Conservation (phyloP, 2,888 invertebrate species). For the Tortricodes alternella region DNA sequence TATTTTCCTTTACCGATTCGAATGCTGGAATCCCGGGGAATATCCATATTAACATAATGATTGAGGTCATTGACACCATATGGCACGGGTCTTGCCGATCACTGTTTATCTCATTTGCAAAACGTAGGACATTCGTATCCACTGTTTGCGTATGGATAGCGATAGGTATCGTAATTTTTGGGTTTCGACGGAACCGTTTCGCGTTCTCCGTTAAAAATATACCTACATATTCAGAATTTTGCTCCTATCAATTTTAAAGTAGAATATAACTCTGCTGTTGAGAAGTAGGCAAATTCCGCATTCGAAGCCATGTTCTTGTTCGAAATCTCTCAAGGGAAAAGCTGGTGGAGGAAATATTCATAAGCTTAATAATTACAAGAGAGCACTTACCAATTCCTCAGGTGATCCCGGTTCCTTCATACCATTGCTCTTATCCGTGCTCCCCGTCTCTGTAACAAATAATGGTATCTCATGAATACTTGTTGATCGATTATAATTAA, state of each 20-base stretch:
- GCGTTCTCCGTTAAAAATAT: neutral
- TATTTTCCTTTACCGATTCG: too few relatives aligned
- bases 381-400: constrained; percentile 86
- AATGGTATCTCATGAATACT: constrained; percentile 33
- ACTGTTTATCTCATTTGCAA: constrained; percentile 37
- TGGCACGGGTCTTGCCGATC: too few relatives aligned
- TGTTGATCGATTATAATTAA: too few relatives aligned
- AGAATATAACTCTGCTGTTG: neutral
- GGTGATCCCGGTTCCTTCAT: constrained; percentile 94
- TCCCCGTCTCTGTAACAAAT: constrained; percentile 86
- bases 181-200: neutral
- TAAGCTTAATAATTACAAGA: neutral
- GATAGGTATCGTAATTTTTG: constrained; percentile 20
- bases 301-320: neutral
- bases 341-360: neutral
- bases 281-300: too few relatives aligned
- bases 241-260: neutral
- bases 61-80: too few relatives aligned
- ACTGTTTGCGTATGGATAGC: constrained; percentile 8
- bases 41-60: too few relatives aligned
- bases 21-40: too few relatives aligned
- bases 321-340: neutral
- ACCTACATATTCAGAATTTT: too few relatives aligned
- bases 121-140: constrained; percentile 27
- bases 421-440: constrained; percentile 89